A percentile compares a stretch with the other conserved stretches of the same genome.
phyloP scores from a whole-genome alignment of 2,797 vertebrate genomes.

The Myripristis jacobus region DNA sequence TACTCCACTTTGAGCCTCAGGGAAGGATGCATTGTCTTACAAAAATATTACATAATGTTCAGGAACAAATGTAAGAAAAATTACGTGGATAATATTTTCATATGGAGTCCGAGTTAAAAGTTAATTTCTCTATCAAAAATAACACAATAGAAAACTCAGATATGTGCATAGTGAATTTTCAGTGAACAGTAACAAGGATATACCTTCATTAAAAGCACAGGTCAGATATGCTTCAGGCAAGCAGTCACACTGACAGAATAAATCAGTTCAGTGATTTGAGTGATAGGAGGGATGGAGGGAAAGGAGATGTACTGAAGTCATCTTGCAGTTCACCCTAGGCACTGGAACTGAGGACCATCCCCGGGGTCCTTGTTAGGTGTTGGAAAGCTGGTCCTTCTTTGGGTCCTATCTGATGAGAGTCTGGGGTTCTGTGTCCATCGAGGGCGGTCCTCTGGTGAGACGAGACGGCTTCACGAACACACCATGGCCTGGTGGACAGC shows the following conservation, averaged over 20 bases:
- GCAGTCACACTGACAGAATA: slow-evolving; percentile 39
- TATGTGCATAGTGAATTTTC: slow-evolving; percentile 88
- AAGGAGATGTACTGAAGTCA: slow-evolving; percentile 31
- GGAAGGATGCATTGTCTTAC: slow-evolving; percentile 78
- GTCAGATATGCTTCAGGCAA: slow-evolving; percentile 59
- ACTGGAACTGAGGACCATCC: slow-evolving; percentile 61
- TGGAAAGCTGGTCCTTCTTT: slow-evolving; percentile 48
- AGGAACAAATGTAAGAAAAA: slow-evolving; percentile 76
- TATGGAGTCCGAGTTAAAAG: slow-evolving; percentile 61
- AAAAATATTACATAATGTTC: slow-evolving; percentile 83
- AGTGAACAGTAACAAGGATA: slow-evolving; percentile 83
- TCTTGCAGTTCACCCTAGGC: slow-evolving; percentile 34
- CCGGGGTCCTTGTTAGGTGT: slow-evolving; percentile 53
- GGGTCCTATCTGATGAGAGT: slow-evolving; percentile 78
- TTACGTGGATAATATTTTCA: slow-evolving; percentile 62
- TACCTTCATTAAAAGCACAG: slow-evolving; percentile 78
- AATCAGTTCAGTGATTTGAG: slow-evolving; percentile 41
- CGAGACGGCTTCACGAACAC: slow-evolving; percentile 87
- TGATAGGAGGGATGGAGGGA: slow-evolving; percentile 37
- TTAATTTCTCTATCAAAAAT: slow-evolving; percentile 75
- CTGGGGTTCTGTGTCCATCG: slow-evolving; percentile 67
- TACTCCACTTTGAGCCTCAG: slow-evolving; percentile 76
- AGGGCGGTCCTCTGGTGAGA: slow-evolving; percentile 84
- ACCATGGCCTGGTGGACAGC: slow-evolving; percentile 85
- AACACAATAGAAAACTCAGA: slow-evolving; percentile 70